These are phyloP conservation scores for Mastomys natalensis DNA, from an alignment of 2,113 vertebrate species.

Conservation along the genomic window DNA sequence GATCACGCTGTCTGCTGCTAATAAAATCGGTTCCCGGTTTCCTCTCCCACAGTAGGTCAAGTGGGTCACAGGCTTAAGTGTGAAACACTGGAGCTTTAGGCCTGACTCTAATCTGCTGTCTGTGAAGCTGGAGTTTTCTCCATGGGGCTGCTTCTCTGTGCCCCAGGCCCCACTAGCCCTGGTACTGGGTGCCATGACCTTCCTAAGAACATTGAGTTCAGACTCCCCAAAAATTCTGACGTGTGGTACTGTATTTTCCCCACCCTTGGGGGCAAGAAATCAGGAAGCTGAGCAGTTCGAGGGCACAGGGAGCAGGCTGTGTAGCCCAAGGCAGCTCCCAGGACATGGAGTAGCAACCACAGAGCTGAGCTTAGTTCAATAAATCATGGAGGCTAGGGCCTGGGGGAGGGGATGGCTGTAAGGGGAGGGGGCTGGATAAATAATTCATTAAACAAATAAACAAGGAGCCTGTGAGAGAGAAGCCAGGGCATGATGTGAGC, in stretches of 20 bases:
- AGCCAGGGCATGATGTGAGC: constrained; percentile 73
- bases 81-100: background rate
- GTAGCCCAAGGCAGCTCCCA: constrained; percentile 61
- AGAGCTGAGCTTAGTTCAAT: constrained; percentile 84
- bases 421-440: constrained; percentile 81
- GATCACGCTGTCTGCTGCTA: background rate
- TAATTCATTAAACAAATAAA: constrained; percentile 92
- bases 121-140: background rate
- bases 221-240: background rate
- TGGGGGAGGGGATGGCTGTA: constrained; percentile 56
- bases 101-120: background rate
- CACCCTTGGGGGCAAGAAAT: background rate
- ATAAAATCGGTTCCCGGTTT: constrained; percentile 39
- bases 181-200: background rate
- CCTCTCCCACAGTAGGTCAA: background rate
- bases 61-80: background rate
- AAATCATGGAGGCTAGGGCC: constrained; percentile 81
- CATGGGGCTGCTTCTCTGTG: background rate
- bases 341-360: constrained; percentile 78
- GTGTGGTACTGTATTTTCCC: fast-evolving
- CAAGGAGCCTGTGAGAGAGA: constrained; percentile 80
- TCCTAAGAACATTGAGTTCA: background rate
- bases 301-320: background rate
- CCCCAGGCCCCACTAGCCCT: background rate
- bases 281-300: constrained; percentile 28